Conservation (phyloP, 2,797 vertebrate genomes). For the Lophius americanus region DNA sequence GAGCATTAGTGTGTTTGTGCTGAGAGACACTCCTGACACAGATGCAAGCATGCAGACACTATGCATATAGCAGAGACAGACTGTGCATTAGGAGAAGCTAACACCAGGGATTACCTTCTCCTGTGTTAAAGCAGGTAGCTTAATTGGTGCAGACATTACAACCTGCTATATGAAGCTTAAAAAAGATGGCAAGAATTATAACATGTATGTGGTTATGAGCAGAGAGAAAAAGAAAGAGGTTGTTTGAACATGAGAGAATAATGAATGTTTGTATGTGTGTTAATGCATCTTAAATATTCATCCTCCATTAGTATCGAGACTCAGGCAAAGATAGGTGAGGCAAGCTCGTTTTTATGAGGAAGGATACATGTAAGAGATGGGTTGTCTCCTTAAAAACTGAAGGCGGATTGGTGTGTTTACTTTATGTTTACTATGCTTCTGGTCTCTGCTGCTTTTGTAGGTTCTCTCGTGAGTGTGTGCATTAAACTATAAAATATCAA, state of each 20-base stretch:
- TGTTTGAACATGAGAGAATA: conserved; percentile 12
- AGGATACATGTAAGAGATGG: conserved; percentile 16
- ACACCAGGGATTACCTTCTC: conserved; percentile 6
- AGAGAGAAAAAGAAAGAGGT: not conserved
- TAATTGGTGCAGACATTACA: conserved; percentile 41
- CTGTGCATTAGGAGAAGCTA: not conserved
- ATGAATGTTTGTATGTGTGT: conserved; percentile 40
- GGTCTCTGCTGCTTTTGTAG: not conserved
- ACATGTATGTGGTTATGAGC: conserved; percentile 2
- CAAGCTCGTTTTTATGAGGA: conserved; percentile 35
- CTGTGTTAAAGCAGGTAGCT: conserved; percentile 16
- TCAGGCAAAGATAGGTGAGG: conserved; percentile 22
- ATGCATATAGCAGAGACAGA: not conserved
- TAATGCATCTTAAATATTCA: conserved; percentile 60
- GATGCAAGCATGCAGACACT: not conserved
- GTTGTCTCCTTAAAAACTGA: conserved; percentile 56
- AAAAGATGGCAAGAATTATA: conserved; percentile 12
- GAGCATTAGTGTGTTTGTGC: too few species aligned
- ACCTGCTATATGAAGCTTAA: conserved; percentile 41
- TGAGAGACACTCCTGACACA: too few species aligned
- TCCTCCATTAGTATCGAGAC: conserved; percentile 30
- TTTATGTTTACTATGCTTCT: conserved; percentile 1
- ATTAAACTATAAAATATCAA: not conserved
- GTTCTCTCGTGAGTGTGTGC: not conserved
- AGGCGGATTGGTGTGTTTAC: conserved; percentile 9